Conservation (phyloP, 2,888 invertebrate genomes). For the Toxonevra muliebris region DNA sequence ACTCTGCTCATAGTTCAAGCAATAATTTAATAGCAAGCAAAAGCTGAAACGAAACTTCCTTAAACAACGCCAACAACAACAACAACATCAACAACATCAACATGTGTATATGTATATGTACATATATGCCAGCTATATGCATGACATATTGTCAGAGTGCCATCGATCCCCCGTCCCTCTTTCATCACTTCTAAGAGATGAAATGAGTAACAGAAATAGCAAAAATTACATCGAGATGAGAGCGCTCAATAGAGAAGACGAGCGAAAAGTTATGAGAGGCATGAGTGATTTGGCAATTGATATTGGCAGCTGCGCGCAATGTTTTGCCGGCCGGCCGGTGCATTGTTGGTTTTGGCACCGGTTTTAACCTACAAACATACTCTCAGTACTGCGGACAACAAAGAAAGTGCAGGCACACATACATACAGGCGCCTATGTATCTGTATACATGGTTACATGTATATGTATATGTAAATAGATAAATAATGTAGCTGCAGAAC, state of each 20-base stretch:
- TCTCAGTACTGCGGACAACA: not conserved
- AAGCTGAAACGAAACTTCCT: not conserved
- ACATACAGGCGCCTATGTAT: not conserved
- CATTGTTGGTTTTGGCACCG: not conserved
- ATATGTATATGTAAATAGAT: not conserved
- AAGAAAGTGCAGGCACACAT: not conserved
- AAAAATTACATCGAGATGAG: not conserved
- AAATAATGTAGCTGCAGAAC: not conserved
- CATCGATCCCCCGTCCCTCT: constrained; percentile 12
- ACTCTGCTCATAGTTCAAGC: too few relatives aligned
- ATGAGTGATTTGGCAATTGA: not conserved
- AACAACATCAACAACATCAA: too few relatives aligned
- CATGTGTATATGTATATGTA: not conserved
- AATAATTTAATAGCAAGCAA: not conserved
- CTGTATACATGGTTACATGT: not conserved
- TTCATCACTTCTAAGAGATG: too few relatives aligned
- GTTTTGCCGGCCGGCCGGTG: constrained; percentile 28
- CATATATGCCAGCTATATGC: not conserved
- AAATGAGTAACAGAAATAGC: not conserved
- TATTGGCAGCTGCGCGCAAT: constrained; percentile 15
- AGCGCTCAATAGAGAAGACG: not conserved
- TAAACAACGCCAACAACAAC: not conserved
- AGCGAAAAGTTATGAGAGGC: not conserved
- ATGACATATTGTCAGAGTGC: constrained; percentile 19
- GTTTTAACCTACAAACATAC: constrained; percentile 11